These are phyloP conservation scores for Siphamia tubifer DNA, from an alignment of 2,113 vertebrate species.

Conservation along the genomic window DNA sequence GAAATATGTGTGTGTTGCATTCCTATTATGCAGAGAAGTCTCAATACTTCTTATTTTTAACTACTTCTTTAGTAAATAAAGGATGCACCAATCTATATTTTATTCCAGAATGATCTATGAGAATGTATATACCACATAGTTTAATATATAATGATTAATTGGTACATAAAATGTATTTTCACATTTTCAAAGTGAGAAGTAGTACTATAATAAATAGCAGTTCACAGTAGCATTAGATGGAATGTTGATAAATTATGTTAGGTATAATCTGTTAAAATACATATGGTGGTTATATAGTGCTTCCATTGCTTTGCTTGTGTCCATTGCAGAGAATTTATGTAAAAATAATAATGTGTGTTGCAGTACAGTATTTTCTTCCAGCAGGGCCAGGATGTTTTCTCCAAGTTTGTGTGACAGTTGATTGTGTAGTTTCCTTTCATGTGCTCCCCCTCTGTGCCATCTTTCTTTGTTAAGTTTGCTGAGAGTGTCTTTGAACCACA, in stretches of 20 bases:
- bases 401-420: constrained; percentile 69
- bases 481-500: constrained; percentile 71
- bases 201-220: not conserved
- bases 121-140: too few species aligned
- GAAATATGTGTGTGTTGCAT: too few species aligned
- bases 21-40: too few species aligned
- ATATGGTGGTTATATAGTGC: not conserved
- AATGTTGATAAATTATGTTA: not conserved
- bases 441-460: constrained; percentile 63
- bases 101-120: too few species aligned
- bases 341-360: constrained; percentile 35
- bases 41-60: too few species aligned
- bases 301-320: not conserved
- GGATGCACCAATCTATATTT: too few species aligned
- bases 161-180: too few species aligned
- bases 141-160: too few species aligned
- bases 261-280: not conserved
- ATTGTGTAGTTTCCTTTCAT: constrained; percentile 68
- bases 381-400: constrained; percentile 55
- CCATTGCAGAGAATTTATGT: not conserved
- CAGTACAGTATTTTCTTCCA: constrained; percentile 25
- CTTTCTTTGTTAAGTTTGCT: constrained; percentile 73
- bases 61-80: too few species aligned
- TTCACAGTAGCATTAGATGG: not conserved
- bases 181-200: too few species aligned